A percentile compares a stretch with the other conserved stretches of the same genome.
These are phyloP conservation scores for Girardinichthys multiradiatus DNA, from an alignment of 2,113 vertebrate genomes.

Conservation along the genomic window DNA sequence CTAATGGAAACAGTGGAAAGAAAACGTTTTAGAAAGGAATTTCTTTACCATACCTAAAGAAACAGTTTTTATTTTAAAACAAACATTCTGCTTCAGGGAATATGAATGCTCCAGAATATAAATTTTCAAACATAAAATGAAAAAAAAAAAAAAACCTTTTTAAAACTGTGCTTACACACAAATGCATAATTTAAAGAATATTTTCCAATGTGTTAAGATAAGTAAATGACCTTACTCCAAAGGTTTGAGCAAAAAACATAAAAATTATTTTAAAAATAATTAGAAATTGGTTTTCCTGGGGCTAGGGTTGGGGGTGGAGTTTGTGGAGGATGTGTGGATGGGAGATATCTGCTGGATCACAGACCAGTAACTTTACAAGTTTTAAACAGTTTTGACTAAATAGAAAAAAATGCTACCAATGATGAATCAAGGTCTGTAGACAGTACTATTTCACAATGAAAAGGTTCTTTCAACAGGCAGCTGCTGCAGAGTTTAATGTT, in stretches of 20 bases:
- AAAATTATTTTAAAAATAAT: neutral
- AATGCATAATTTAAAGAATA: neutral
- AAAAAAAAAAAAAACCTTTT: neutral
- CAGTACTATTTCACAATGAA: conserved; percentile 19
- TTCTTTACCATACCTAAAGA: neutral
- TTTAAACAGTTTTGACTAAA: conserved; percentile 5
- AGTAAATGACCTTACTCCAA: neutral
- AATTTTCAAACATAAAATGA: neutral
- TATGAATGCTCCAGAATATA: neutral
- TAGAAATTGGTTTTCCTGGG: neutral
- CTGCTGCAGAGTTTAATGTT: conserved; percentile 10
- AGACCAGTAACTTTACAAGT: neutral
- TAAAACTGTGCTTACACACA: neutral
- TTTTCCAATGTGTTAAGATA: neutral
- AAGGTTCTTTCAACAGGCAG: conserved; percentile 24
- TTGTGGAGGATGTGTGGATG: no score
- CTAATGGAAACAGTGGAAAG: neutral
- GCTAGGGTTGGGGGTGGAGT: no score
- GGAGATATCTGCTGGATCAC: neutral
- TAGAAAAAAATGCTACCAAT: neutral
- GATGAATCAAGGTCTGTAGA: neutral
- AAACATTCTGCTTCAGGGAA: neutral
- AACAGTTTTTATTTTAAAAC: neutral
- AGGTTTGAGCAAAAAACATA: neutral
- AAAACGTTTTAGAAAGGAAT: neutral